Percentiles rank a stretch among this genome's conserved stretches.
Conservation (phyloP, 2,113 vertebrate species). For the Damaliscus lunatus region DNA sequence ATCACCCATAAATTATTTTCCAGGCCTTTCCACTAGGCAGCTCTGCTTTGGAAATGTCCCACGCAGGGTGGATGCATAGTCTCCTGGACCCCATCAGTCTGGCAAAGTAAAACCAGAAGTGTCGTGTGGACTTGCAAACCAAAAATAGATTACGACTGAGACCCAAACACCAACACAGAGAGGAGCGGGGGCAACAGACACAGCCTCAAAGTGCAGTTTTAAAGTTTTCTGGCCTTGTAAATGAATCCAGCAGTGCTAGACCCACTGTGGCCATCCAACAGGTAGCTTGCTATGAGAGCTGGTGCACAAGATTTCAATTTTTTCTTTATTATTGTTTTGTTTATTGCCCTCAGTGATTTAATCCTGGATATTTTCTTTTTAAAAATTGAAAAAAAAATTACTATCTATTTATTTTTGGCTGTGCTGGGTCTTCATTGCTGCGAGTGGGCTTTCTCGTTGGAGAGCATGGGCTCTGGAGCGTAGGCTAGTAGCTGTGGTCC, state of each 20-base stretch:
- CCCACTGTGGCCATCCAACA: accelerated
- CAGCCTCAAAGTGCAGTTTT: not conserved
- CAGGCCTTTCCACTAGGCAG: not conserved
- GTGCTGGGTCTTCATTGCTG: not conserved
- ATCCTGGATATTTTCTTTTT: not conserved
- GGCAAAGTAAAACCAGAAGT: slow-evolving; percentile 7
- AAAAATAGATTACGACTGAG: not conserved
- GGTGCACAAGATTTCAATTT: not conserved
- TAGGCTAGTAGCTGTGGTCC: not conserved
- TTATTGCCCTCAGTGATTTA: not conserved
- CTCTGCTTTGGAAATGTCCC: not conserved
- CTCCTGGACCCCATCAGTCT: not conserved
- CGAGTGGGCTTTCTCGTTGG: accelerated
- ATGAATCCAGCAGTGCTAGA: not conserved
- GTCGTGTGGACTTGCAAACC: not conserved
- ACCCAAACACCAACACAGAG: not conserved
- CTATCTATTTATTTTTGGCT: not conserved
- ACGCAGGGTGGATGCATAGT: not conserved
- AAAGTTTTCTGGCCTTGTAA: not conserved
- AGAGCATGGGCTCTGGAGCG: not conserved
- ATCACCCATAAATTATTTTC: not conserved
- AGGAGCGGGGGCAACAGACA: not conserved
- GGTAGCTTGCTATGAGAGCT: not conserved
- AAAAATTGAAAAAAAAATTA: not conserved
- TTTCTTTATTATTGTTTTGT: not conserved